Conservation (phyloP, 2,797 vertebrate species). For the Crax fasciolata region DNA sequence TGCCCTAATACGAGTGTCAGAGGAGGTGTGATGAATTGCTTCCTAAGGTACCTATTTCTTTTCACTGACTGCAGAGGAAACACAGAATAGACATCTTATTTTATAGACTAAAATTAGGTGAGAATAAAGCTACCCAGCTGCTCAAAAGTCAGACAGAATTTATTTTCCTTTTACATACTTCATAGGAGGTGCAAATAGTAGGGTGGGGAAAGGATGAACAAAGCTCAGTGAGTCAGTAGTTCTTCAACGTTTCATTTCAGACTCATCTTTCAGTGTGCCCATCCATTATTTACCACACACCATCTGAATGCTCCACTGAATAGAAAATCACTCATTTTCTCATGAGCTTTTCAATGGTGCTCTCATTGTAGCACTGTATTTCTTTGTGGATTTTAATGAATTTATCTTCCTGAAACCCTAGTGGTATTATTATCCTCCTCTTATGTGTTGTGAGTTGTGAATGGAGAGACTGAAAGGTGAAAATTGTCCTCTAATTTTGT, state of each 20-base stretch:
- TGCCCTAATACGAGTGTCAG: background rate
- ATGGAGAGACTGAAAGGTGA: background rate
- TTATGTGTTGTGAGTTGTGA: background rate
- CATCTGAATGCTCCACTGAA: background rate
- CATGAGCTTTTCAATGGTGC: background rate
- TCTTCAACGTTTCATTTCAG: slow-evolving; percentile 30
- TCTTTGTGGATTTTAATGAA: slow-evolving; percentile 41
- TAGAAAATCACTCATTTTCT: slow-evolving; percentile 48
- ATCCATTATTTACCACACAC: slow-evolving; percentile 58
- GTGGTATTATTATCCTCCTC: background rate
- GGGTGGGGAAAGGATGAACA: slow-evolving; percentile 2
- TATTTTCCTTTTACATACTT: slow-evolving; percentile 29
- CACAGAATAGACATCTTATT: background rate
- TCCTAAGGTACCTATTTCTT: background rate
- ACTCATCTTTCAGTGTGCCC: background rate
- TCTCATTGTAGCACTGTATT: background rate
- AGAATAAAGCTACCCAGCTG: slow-evolving; percentile 27
- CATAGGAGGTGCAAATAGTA: background rate
- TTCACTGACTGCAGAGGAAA: background rate
- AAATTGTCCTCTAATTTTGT: background rate
- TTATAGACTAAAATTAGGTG: slow-evolving; percentile 32
- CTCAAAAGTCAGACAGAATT: slow-evolving; percentile 12
- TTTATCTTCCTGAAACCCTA: background rate
- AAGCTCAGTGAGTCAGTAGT: background rate
- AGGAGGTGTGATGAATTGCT: background rate